Evolutionary conservation across 92 coral and sea anemone species (phyloP).

Genomic region (Phenganax subtilis): DNA sequence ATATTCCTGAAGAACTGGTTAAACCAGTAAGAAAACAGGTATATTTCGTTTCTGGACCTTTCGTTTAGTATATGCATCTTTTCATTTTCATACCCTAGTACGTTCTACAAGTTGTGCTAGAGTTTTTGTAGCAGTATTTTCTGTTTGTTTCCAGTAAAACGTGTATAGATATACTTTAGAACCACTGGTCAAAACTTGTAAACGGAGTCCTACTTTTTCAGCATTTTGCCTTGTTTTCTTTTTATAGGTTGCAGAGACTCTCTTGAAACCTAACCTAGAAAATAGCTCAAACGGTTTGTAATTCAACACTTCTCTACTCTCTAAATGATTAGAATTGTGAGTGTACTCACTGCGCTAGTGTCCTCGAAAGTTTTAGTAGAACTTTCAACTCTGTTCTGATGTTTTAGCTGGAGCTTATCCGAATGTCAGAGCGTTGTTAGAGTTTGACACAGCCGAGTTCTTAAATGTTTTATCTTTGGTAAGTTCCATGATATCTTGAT

Average conservation of each 20-base stretch:
- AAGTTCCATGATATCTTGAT: conserved; percentile 8
- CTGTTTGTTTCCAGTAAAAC: neutral
- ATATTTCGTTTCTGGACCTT: neutral
- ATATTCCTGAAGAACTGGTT: conserved; percentile 76
- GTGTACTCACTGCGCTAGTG: neutral
- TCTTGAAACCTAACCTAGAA: neutral
- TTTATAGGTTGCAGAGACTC: conserved; percentile 14
- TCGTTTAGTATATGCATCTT: too few species aligned
- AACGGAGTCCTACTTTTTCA: neutral
- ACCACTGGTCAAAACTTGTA: neutral
- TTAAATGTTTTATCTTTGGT: conserved; percentile 90
- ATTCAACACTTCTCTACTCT: neutral
- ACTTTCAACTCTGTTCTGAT: neutral
- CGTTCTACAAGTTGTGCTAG: too few species aligned
- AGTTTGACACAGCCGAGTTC: conserved; percentile 87
- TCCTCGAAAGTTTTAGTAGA: neutral
- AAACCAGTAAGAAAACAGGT: conserved; percentile 75
- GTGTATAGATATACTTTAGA: neutral
- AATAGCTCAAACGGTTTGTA: conserved; percentile 21
- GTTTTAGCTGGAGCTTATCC: conserved; percentile 67
- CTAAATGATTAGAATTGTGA: too few species aligned
- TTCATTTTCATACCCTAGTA: too few species aligned
- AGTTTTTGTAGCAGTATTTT: too few species aligned
- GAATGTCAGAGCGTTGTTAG: conserved; percentile 62
- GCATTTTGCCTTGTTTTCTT: neutral